phyloP scores from a whole-genome alignment of 2,113 vertebrate species.

The Nyctibius bracteatus region DNA sequence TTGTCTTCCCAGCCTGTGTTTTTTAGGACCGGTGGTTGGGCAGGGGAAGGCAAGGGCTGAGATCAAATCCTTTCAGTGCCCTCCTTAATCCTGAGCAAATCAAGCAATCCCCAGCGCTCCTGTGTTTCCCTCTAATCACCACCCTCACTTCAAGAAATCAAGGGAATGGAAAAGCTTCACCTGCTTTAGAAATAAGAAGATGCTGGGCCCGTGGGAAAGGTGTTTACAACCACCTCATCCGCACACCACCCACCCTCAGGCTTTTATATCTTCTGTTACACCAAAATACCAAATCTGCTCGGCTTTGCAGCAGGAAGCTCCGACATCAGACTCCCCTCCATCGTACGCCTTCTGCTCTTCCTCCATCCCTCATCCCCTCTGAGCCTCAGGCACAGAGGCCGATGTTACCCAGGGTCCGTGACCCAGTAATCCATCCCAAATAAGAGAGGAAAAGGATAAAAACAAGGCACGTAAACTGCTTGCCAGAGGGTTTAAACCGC shows the following conservation, averaged over 20 bases:
- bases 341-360: accelerated
- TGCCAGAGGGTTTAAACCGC: background rate
- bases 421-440: background rate
- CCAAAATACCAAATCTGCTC: background rate
- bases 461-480: background rate
- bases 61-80: background rate
- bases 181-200: background rate
- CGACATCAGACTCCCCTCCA: background rate
- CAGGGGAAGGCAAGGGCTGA: background rate
- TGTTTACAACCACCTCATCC: background rate
- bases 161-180: background rate
- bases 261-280: background rate
- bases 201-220: background rate
- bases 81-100: background rate
- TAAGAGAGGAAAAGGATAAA: background rate
- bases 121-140: background rate
- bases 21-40: background rate
- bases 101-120: background rate
- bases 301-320: background rate
- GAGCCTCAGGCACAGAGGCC: background rate
- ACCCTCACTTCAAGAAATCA: background rate
- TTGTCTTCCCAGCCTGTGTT: accelerated
- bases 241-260: background rate
- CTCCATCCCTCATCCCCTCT: background rate
- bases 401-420: accelerated